phyloP scores from a whole-genome alignment of 2,888 invertebrate genomes.

The Psylliodes chrysocephalus region DNA sequence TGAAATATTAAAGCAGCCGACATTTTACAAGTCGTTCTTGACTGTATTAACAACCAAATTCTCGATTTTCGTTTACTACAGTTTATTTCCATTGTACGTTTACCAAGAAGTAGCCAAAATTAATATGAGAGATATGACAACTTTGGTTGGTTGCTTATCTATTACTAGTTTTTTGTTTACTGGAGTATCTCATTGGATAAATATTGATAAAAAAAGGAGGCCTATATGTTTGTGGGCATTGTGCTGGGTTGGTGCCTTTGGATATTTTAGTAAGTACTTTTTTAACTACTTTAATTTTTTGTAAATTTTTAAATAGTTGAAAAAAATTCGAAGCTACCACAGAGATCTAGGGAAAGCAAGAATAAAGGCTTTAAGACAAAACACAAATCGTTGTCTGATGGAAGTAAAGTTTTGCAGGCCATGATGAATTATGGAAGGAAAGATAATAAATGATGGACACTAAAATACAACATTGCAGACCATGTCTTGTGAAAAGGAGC shows the following conservation, averaged over 20 bases:
- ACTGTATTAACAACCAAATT: constrained; percentile 68
- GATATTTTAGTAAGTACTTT: constrained; percentile 69
- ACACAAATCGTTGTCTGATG: too few species aligned
- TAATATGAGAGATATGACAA: constrained; percentile 50
- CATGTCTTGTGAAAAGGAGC: too few species aligned
- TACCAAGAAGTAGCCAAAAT: constrained; percentile 56
- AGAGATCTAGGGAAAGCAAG: too few species aligned
- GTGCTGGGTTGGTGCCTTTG: constrained; percentile 67
- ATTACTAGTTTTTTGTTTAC: constrained; percentile 53
- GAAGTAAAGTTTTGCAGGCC: too few species aligned
- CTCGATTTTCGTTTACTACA: constrained; percentile 66
- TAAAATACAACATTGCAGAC: too few species aligned
- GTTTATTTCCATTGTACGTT: constrained; percentile 68
- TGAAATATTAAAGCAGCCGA: constrained; percentile 54
- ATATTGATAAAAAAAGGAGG: constrained; percentile 54
- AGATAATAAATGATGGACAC: too few species aligned
- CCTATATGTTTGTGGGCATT: constrained; percentile 60
- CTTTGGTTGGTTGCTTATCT: constrained; percentile 55
- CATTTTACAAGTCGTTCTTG: constrained; percentile 69
- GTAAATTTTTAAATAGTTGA: too few species aligned
- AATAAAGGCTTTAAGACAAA: too few species aligned
- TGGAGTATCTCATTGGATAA: constrained; percentile 53
- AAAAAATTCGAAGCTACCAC: too few species aligned
- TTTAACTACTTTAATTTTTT: neutral
- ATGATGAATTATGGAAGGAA: too few species aligned